A percentile compares a stretch with the other conserved stretches of the same genome.
Conservation (phyloP, 2,888 invertebrate genomes). For the Matsumyia berberina region DNA sequence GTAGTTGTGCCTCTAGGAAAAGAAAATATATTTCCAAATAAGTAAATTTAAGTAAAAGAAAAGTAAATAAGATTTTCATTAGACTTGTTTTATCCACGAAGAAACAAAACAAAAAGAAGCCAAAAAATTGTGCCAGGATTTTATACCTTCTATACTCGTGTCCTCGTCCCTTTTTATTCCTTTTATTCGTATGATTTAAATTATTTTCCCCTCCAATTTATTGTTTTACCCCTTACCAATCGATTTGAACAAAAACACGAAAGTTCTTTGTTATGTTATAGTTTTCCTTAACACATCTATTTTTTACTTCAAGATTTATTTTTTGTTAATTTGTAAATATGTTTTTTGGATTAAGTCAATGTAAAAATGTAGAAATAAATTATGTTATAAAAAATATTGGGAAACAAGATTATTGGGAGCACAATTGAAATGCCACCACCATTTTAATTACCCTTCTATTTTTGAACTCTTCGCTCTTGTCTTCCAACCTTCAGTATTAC, state of each 20-base stretch:
- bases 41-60: constrained; percentile 55
- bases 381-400: constrained; percentile 50
- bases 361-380: constrained; percentile 74
- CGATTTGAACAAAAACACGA: constrained; percentile 4
- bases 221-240: constrained; percentile 28
- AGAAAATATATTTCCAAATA: constrained; percentile 45
- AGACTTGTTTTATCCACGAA: constrained; percentile 49
- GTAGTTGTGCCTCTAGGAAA: constrained; percentile 77
- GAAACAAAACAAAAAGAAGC: constrained; percentile 33
- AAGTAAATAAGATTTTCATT: constrained; percentile 14
- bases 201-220: constrained; percentile 30
- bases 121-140: constrained; percentile 66
- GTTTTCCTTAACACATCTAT: constrained; percentile 17
- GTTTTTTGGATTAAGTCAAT: constrained; percentile 64
- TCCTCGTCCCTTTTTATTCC: constrained; percentile 7
- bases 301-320: constrained; percentile 21
- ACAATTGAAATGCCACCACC: too few species aligned
- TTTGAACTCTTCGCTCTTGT: too few species aligned
- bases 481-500: too few species aligned
- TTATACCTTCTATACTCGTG: constrained; percentile 40
- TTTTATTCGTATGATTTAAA: constrained; percentile 31
- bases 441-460: too few species aligned
- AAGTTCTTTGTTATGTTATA: constrained; percentile 13
- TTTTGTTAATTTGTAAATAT: constrained; percentile 68
- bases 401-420: too few species aligned